A percentile compares a stretch with the other conserved stretches of the same genome.
phyloP scores from a whole-genome alignment of 2,888 invertebrate genomes.

The Drosophila setosimentum region DNA sequence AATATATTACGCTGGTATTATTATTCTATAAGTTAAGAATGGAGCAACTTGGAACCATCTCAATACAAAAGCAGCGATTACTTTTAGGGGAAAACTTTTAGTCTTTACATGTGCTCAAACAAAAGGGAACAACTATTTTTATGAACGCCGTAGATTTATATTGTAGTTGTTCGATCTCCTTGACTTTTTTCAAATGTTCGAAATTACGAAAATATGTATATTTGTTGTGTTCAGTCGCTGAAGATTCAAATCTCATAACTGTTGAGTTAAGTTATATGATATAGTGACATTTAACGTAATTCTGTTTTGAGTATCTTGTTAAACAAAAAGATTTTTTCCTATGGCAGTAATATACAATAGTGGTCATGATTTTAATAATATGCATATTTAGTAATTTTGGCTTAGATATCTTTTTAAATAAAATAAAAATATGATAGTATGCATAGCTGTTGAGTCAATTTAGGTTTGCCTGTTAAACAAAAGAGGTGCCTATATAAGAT shows the following conservation, averaged over 20 bases:
- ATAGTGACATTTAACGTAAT: not conserved
- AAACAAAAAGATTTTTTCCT: not conserved
- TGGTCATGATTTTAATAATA: not conserved
- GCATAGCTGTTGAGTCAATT: not conserved
- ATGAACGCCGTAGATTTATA: not conserved
- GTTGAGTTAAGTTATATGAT: not conserved
- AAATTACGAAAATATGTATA: not conserved
- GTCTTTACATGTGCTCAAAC: not conserved
- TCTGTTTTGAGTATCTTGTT: not conserved
- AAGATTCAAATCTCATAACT: not conserved
- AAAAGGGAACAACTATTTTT: too few relatives aligned
- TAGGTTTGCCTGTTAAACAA: not conserved
- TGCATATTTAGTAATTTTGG: not conserved
- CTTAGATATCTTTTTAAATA: not conserved
- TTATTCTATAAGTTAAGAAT: not conserved
- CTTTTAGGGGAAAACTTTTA: not conserved
- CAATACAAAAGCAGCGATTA: not conserved
- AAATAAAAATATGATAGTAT: not conserved
- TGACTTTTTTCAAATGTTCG: not conserved
- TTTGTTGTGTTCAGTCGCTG: not conserved
- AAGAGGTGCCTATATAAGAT: not conserved
- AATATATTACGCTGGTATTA: not conserved
- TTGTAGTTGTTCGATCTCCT: not conserved
- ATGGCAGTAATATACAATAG: not conserved
- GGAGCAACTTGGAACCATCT: not conserved